These are phyloP conservation scores for Medauroidea extradentata DNA, from an alignment of 1,140 invertebrate genomes.

Conservation along the genomic window DNA sequence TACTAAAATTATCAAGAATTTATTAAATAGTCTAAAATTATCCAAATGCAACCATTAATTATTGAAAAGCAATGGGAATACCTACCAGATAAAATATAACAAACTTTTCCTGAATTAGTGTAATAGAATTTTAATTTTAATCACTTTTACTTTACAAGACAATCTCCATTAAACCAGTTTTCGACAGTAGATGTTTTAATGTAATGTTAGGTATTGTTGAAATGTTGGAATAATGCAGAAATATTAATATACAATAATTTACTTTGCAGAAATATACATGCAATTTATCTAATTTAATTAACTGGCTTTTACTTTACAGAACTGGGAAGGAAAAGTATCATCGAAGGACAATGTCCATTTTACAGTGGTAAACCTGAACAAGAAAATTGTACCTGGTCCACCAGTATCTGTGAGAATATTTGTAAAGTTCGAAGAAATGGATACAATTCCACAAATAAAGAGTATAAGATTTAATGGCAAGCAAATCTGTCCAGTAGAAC, in stretches of 20 bases:
- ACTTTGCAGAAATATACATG: too few species aligned
- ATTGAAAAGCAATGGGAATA: too few species aligned
- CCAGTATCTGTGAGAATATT: slow-evolving; percentile 23
- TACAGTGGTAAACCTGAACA: slow-evolving; percentile 24
- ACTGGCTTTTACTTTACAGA: slow-evolving; percentile 20
- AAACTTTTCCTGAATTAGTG: too few species aligned
- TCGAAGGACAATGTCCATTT: slow-evolving; percentile 24
- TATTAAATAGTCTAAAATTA: too few species aligned
- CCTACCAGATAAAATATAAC: too few species aligned
- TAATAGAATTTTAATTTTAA: too few species aligned
- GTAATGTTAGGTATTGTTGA: background rate
- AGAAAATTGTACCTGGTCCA: slow-evolving; percentile 22
- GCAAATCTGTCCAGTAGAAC: slow-evolving; percentile 21
- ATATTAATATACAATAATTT: too few species aligned
- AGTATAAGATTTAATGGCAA: slow-evolving; percentile 28
- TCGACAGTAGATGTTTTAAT: too few species aligned
- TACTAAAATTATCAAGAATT: too few species aligned
- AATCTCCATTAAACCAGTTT: too few species aligned
- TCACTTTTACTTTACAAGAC: too few species aligned
- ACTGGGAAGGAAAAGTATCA: slow-evolving; percentile 28
- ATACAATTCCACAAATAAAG: slow-evolving; percentile 19
- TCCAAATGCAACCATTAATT: too few species aligned
- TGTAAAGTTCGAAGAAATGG: slow-evolving; percentile 22
- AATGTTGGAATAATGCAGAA: background rate
- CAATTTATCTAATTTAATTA: background rate